Conservation (phyloP, 2,797 vertebrate species). For the Scolopax bukidnonensis region DNA sequence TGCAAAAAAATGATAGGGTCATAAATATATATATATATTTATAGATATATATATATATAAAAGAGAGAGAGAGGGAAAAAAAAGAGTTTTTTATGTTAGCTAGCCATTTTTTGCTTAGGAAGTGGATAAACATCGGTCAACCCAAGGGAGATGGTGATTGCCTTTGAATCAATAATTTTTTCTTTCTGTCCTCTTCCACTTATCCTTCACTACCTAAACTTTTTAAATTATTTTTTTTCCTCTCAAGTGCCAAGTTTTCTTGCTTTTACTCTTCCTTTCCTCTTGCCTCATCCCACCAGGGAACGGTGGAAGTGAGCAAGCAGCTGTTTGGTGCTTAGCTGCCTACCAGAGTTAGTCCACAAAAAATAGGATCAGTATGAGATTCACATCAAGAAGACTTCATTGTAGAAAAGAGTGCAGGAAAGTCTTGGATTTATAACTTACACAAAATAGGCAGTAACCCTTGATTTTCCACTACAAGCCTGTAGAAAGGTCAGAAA, state of each 20-base stretch:
- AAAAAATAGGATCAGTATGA: neutral
- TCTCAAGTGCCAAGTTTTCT: neutral
- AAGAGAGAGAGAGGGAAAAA: rapidly evolving
- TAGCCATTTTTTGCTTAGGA: neutral
- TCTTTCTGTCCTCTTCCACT: neutral
- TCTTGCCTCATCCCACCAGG: rapidly evolving
- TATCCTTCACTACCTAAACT: neutral
- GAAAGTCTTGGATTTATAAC: neutral
- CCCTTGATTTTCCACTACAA: neutral
- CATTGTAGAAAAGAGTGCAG: neutral
- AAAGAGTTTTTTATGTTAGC: too few relatives aligned
- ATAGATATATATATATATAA: too few relatives aligned
- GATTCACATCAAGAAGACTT: neutral
- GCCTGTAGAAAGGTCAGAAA: neutral
- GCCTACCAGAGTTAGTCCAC: neutral
- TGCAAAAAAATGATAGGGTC: neutral
- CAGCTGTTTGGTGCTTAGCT: neutral
- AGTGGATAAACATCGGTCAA: rapidly evolving
- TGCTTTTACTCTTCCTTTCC: neutral
- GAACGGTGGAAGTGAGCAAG: neutral
- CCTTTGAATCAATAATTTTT: neutral
- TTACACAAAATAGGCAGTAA: neutral
- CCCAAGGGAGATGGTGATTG: too few relatives aligned
- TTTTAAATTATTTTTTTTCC: neutral
- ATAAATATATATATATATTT: too few relatives aligned